phyloP scores from a whole-genome alignment of 2,888 invertebrate species.

The Fragum fragum region DNA sequence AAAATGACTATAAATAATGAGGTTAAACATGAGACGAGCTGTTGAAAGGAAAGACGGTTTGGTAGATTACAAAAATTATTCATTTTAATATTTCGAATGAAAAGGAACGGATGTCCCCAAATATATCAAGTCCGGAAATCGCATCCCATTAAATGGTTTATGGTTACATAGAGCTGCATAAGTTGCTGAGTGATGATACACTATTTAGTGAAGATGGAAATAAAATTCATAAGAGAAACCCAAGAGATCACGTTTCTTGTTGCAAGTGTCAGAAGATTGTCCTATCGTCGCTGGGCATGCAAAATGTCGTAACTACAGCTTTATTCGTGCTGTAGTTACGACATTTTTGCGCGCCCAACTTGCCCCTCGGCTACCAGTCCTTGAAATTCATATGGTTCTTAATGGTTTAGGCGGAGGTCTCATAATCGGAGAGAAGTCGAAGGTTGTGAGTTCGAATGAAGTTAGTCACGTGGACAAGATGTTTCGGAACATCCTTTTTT shows the following conservation, averaged over 20 bases:
- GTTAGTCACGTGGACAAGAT: no score
- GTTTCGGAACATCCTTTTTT: no score
- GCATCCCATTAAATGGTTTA: neutral
- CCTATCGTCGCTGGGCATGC: no score
- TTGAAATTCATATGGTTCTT: no score
- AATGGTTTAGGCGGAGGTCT: no score
- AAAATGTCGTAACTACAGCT: no score
- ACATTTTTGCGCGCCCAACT: no score
- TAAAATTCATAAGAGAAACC: neutral
- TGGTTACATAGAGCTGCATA: neutral
- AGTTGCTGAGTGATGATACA: neutral
- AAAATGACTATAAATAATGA: neutral
- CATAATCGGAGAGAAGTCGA: no score
- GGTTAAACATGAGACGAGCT: neutral
- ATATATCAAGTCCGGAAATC: neutral
- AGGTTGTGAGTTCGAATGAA: no score
- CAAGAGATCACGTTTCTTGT: neutral
- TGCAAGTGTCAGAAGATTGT: neutral
- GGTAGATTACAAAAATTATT: neutral
- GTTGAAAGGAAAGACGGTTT: neutral
- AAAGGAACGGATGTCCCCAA: conserved; percentile 5
- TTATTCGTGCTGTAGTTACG: no score
- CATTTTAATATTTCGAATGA: conserved; percentile 14
- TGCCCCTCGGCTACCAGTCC: no score
- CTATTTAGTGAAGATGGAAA: neutral